Base-by-base conservation (phyloP, 2,797 vertebrate genomes). In the Anomalospiza imberbis region DNA sequence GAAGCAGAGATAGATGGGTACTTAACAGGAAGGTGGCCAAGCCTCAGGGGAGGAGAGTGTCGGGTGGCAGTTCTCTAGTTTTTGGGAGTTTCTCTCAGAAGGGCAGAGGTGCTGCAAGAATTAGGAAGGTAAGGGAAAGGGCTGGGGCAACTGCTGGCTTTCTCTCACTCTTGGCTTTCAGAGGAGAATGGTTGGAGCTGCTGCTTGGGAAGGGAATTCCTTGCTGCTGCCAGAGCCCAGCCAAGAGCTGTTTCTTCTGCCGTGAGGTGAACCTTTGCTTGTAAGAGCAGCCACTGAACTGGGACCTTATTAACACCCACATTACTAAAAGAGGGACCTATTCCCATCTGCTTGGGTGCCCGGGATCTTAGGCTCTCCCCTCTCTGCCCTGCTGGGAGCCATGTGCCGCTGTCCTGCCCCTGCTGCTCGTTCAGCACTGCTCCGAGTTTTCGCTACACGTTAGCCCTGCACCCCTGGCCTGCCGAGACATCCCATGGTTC, bases 401-500 rank as follows among this genome's bases (percentile, higher is more conserved):
- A 3, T 34, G 8, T 28, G 34, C 57, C 2, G 3, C 34, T 38
- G 25, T 4, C 34, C 25, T 4, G 1, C 4, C 25, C 57, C 36
- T 3, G 6, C 34, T 13, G 7, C 25, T 18, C 38, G 34, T 60
- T 13, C 4, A 8, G 25, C 34, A 19, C 34, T 60, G 17, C 17
- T 60, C 34, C 2, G 2, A 60, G 17, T 60, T 60, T 36, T 38
- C 3, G 1, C 25, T 18, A 19, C 5, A 4, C 2, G 3, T 18
- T 28, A 38, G 34, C 57, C 17, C 34, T 1, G 6, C 25, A 18
- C 8, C 25, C 57, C 12, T 3, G 3, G 24, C 24, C 57, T 36
- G 17, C 57, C 1, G 3, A 60, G 11, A 28, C 17, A 38, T 13
- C 17, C 57, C 25, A 19, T 0, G 7, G 54, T 10, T 57, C 21